These are phyloP conservation scores for Apaloderma vittatum DNA, from an alignment of 2,113 vertebrate genomes.

Conservation along the genomic window DNA sequence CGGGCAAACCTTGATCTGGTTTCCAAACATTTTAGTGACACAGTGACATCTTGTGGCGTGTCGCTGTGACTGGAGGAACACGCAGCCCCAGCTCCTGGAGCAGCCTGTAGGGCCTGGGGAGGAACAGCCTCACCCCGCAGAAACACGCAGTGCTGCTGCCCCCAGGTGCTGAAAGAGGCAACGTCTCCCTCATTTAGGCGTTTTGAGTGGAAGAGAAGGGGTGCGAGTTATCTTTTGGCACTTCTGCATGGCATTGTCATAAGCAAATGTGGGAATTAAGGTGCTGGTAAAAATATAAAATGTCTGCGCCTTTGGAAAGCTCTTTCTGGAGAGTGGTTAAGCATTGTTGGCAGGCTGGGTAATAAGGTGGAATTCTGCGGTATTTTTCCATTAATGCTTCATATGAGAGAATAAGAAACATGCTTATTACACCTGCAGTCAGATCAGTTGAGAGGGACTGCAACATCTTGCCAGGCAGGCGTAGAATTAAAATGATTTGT, in stretches of 20 bases:
- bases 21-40: neutral
- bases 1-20: neutral
- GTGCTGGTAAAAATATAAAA: neutral
- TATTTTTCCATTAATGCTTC: neutral
- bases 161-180: neutral
- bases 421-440: neutral
- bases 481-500: neutral
- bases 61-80: neutral
- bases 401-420: neutral
- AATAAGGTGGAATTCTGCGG: neutral
- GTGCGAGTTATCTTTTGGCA: neutral
- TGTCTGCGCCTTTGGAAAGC: neutral
- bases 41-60: conserved; percentile 70
- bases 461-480: neutral
- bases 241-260: neutral
- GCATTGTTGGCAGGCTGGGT: neutral
- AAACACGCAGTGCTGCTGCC: neutral
- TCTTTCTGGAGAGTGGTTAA: neutral
- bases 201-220: neutral
- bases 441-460: neutral
- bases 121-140: neutral
- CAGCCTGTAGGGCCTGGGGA: neutral
- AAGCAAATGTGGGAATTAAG: neutral
- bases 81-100: fast-evolving
- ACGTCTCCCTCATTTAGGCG: neutral